phyloP scores from a whole-genome alignment of 2,113 vertebrate genomes.

The Centrocercus urophasianus region DNA sequence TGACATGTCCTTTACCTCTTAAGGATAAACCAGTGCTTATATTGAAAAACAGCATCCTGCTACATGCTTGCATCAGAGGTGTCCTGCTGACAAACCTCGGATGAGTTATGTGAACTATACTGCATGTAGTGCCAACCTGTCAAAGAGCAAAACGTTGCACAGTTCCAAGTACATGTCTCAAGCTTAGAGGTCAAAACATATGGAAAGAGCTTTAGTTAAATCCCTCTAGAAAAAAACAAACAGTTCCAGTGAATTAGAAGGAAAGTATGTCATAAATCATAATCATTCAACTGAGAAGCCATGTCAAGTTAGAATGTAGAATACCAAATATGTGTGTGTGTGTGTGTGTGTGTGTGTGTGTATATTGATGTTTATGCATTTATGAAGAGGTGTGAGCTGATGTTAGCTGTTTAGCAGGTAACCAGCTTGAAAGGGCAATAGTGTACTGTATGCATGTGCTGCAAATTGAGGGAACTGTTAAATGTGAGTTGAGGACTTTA shows the following conservation, averaged over 20 bases:
- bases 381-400: background rate
- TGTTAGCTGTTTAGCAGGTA: background rate
- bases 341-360: too few relatives aligned
- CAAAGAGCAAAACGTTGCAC: background rate
- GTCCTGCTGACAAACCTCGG: background rate
- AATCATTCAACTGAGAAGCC: background rate
- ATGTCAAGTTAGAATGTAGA: background rate
- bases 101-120: background rate
- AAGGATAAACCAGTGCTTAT: background rate
- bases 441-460: background rate
- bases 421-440: background rate
- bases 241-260: conserved; percentile 23
- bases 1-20: background rate
- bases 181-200: conserved; percentile 36
- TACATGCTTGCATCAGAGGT: background rate
- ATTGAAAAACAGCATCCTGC: background rate
- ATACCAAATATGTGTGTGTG: too few relatives aligned
- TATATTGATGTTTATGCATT: background rate
- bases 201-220: conserved; percentile 52
- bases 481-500: background rate
- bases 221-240: background rate
- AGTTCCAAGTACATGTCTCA: background rate
- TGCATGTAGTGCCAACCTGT: background rate
- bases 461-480: background rate
- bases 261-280: background rate